Evolutionary conservation across 2,113 vertebrate species (phyloP).

Genomic region (Albula glossodonta): DNA sequence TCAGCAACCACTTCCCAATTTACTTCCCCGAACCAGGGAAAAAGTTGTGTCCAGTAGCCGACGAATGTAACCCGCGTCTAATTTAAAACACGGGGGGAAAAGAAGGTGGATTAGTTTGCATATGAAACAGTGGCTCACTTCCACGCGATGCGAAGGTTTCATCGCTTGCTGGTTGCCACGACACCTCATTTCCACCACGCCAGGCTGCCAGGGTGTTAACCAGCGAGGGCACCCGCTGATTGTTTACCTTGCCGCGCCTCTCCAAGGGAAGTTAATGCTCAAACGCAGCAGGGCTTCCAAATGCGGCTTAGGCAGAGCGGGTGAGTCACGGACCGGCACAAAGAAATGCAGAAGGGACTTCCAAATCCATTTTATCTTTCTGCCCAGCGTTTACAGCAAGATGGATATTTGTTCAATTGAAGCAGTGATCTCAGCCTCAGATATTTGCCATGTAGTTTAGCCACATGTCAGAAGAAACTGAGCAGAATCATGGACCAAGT

Average conservation of each 20-base stretch:
- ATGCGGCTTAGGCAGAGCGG: constrained; percentile 18
- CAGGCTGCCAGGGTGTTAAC: neutral
- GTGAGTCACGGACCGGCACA: constrained; percentile 27
- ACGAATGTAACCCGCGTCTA: neutral
- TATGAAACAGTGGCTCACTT: neutral
- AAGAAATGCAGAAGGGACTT: constrained; percentile 12
- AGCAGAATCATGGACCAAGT: neutral
- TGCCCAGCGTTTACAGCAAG: constrained; percentile 9
- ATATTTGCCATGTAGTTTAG: neutral
- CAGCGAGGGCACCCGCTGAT: neutral
- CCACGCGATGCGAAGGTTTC: neutral
- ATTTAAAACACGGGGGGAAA: constrained; percentile 1
- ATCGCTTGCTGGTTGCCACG: neutral
- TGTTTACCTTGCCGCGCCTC: constrained; percentile 9
- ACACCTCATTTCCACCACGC: neutral
- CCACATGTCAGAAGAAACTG: neutral
- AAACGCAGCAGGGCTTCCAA: neutral
- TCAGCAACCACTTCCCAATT: neutral
- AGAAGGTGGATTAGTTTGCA: constrained; percentile 7
- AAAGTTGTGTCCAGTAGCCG: neutral
- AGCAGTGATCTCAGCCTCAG: neutral
- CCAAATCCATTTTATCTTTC: constrained; percentile 20
- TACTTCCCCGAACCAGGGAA: neutral
- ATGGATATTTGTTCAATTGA: neutral
- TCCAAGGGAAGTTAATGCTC: neutral